These are phyloP conservation scores for Apotomis capreana DNA, from an alignment of 2,888 invertebrate species.

Conservation along the genomic window DNA sequence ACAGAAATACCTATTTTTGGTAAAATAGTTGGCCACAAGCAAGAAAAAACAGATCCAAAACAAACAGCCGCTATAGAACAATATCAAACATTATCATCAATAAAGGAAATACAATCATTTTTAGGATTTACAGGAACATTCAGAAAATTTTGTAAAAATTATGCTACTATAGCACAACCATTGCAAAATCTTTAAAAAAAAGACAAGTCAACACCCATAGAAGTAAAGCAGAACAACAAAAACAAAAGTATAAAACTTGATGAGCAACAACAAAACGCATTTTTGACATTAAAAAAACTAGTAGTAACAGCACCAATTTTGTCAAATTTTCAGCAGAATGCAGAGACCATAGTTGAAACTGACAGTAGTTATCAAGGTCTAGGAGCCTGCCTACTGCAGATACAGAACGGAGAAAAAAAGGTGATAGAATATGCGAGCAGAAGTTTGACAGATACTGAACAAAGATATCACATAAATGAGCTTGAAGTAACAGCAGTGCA, in stretches of 20 bases:
- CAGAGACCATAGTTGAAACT: constrained; percentile 4
- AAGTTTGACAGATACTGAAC: constrained; percentile 42
- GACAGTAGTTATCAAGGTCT: constrained; percentile 11
- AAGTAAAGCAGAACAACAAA: neutral
- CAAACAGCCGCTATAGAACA: constrained; percentile 12
- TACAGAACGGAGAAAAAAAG: constrained; percentile 26
- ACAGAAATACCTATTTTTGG: constrained; percentile 32
- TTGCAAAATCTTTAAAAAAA: neutral
- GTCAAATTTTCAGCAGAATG: constrained; percentile 3
- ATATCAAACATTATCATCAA: neutral
- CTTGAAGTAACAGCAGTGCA: constrained; percentile 41
- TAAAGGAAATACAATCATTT: constrained; percentile 11
- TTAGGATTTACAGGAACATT: constrained; percentile 18
- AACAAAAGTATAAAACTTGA: neutral
- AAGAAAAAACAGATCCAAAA: constrained; percentile 26
- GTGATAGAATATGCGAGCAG: constrained; percentile 42
- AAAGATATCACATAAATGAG: constrained; percentile 43
- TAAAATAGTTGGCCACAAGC: constrained; percentile 13
- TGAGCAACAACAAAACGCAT: constrained; percentile 36
- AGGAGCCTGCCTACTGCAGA: constrained; percentile 23
- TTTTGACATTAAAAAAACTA: constrained; percentile 29
- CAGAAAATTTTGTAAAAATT: constrained; percentile 9
- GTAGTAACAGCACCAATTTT: neutral
- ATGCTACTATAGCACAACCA: constrained; percentile 9
- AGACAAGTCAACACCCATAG: neutral